These are phyloP conservation scores for Cyanoderma ruficeps DNA, from an alignment of 2,113 vertebrate species.

Conservation along the genomic window DNA sequence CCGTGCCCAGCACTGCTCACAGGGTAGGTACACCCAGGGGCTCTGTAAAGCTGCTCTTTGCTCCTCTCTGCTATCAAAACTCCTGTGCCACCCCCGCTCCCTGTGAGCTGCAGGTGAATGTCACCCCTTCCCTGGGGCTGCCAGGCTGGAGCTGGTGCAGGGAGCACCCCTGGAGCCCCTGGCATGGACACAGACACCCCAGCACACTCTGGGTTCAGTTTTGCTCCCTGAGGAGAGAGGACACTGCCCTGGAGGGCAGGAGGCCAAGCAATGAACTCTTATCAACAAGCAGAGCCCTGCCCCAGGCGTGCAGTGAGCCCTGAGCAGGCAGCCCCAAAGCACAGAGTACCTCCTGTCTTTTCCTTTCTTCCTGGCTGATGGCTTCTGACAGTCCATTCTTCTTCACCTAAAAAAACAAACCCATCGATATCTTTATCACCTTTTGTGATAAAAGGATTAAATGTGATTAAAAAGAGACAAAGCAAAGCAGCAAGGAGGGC, in stretches of 20 bases:
- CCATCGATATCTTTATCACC: fast-evolving
- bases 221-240: background rate
- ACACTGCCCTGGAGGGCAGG: background rate
- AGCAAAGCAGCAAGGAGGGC: background rate
- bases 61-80: background rate
- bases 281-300: background rate
- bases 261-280: background rate
- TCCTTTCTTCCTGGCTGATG: constrained; percentile 88
- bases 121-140: background rate
- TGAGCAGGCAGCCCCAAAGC: background rate
- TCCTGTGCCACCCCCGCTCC: background rate
- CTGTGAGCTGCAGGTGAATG: background rate
- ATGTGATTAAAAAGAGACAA: background rate
- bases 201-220: background rate
- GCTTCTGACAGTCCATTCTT: constrained; percentile 84
- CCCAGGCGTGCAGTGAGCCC: background rate
- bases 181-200: background rate
- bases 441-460: background rate
- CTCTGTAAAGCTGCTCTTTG: background rate
- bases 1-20: background rate
- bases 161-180: fast-evolving
- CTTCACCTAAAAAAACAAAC: constrained; percentile 80
- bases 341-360: constrained; percentile 89
- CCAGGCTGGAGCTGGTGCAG: background rate
- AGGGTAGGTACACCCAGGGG: background rate